phyloP scores from a whole-genome alignment of 1,140 invertebrate genomes.

The Antheraea pernyi region DNA sequence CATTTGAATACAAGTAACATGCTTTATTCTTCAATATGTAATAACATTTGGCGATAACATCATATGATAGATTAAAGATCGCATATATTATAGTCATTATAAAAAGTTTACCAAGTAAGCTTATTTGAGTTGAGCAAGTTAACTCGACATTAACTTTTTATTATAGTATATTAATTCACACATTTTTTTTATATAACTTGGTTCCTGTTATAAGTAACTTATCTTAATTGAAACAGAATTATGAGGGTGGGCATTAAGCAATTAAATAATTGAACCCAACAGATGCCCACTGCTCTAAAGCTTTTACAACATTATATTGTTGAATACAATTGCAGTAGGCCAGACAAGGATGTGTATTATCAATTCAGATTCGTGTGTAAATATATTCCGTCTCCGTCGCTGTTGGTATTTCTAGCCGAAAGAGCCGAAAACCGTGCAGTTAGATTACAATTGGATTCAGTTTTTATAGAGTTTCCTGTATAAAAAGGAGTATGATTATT shows the following conservation, averaged over 20 bases:
- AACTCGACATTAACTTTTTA: too few species aligned
- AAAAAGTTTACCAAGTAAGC: too few species aligned
- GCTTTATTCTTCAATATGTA: too few species aligned
- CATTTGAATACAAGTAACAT: too few species aligned
- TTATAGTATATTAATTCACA: neutral
- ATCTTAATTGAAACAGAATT: constrained; percentile 58
- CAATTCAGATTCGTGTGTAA: neutral
- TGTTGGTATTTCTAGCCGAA: neutral
- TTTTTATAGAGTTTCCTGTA: too few species aligned
- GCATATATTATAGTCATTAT: too few species aligned
- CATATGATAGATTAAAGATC: too few species aligned
- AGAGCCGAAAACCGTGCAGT: neutral
- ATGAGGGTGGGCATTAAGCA: constrained; percentile 51
- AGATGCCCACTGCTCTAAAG: constrained; percentile 37
- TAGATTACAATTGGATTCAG: neutral
- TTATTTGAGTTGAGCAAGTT: too few species aligned
- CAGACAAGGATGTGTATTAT: neutral
- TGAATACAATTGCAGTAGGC: constrained; percentile 1
- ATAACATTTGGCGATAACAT: too few species aligned
- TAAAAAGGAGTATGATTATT: too few species aligned
- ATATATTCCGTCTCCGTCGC: neutral
- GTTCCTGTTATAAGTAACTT: neutral
- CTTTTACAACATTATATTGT: neutral
- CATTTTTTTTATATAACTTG: neutral
- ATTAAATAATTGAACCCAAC: constrained; percentile 45